A percentile compares a stretch with the other conserved stretches of the same genome.
Conservation (phyloP, 2,888 invertebrate species). For the Geotrupes spiniger region DNA sequence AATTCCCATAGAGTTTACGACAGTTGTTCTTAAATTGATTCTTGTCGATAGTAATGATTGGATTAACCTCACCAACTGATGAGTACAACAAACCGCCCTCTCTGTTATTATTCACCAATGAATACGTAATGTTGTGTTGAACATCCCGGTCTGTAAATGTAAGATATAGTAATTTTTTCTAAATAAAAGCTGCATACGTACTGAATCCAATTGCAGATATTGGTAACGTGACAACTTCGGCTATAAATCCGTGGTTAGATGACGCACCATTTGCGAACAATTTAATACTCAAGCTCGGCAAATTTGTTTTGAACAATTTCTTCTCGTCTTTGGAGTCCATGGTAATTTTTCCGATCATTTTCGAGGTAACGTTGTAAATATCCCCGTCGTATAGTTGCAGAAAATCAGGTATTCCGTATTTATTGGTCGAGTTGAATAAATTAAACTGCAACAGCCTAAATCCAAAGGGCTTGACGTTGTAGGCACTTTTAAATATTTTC, state of each 20-base stretch:
- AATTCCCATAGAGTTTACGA: conserved; percentile 87
- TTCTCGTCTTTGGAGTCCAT: conserved; percentile 70
- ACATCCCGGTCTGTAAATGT: conserved; percentile 76
- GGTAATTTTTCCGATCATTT: conserved; percentile 68
- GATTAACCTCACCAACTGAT: conserved; percentile 93
- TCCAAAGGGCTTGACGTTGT: conserved; percentile 82
- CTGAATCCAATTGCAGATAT: conserved; percentile 87
- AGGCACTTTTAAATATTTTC: conserved; percentile 89
- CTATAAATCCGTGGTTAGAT: conserved; percentile 92
- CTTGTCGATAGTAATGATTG: conserved; percentile 79
- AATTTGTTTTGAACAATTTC: conserved; percentile 70
- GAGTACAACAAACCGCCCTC: conserved; percentile 86
- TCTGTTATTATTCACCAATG: conserved; percentile 74
- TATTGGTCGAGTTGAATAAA: conserved; percentile 81
- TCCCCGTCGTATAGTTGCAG: conserved; percentile 90
- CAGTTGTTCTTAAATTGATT: conserved; percentile 88
- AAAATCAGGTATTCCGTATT: conserved; percentile 78
- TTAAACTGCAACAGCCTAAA: conserved; percentile 88
- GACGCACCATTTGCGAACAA: conserved; percentile 94
- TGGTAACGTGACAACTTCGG: conserved; percentile 93
- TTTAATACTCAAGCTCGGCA: conserved; percentile 82
- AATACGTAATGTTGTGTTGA: conserved; percentile 85
- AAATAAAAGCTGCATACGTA: conserved; percentile 53
- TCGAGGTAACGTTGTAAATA: conserved; percentile 80
- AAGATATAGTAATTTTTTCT: neutral